phyloP scores from a whole-genome alignment of 2,888 invertebrate genomes.

The Acanthococcus lagerstroemiae region DNA sequence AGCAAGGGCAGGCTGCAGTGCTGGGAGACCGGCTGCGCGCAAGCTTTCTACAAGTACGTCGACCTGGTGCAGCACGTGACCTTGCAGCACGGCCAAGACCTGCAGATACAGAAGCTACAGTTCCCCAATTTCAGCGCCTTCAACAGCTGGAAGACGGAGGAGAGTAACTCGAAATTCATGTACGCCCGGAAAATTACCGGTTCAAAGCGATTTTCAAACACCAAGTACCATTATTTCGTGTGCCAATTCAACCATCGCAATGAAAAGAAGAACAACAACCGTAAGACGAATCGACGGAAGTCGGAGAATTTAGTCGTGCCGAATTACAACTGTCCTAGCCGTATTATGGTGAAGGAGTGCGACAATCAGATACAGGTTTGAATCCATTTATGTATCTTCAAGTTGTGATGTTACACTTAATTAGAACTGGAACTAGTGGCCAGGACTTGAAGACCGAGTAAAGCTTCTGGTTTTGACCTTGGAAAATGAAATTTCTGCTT shows the following conservation, averaged over 20 bases:
- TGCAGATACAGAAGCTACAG: constrained; percentile 19
- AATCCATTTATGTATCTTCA: too few relatives aligned
- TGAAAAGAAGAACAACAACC: constrained; percentile 20
- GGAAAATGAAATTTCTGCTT: too few relatives aligned
- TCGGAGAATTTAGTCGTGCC: constrained; percentile 13
- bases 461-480: too few relatives aligned
- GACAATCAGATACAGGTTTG: constrained; percentile 19
- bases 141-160: constrained; percentile 24
- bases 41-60: constrained; percentile 22
- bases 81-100: constrained; percentile 19
- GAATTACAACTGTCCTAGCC: constrained; percentile 25
- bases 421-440: too few relatives aligned
- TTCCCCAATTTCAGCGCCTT: constrained; percentile 22
- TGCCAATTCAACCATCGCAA: constrained; percentile 26
- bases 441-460: too few relatives aligned
- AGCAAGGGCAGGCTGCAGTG: constrained; percentile 24
- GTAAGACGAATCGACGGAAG: constrained; percentile 18
- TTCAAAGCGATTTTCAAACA: constrained; percentile 16
- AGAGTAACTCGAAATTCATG: constrained; percentile 23
- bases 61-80: constrained; percentile 22
- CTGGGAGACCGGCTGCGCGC: constrained; percentile 15
- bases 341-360: constrained; percentile 24
- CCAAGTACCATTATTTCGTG: constrained; percentile 24
- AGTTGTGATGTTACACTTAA: too few relatives aligned
- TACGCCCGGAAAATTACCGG: constrained; percentile 26